Conservation (phyloP, 2,888 invertebrate genomes). For the Hypselothyrea guttata region DNA sequence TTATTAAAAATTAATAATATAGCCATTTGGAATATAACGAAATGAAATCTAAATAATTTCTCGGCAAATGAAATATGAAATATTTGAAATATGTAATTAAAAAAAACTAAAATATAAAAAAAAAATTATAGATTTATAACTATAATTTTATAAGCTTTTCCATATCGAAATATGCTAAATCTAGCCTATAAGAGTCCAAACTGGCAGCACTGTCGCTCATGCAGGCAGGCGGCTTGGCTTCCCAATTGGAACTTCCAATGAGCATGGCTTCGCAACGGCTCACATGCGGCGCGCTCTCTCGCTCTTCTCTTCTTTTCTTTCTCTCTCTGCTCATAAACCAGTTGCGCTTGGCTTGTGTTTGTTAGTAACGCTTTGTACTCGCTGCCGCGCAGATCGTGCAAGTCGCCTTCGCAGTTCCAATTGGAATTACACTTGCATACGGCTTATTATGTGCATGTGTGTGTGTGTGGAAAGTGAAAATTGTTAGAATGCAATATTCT, state of each 20-base stretch:
- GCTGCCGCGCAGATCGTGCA: slow-evolving; percentile 59
- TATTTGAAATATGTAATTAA: no score
- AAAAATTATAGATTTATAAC: no score
- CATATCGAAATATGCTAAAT: no score
- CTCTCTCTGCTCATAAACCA: slow-evolving; percentile 52
- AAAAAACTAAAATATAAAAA: no score
- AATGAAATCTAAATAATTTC: no score
- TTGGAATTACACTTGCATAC: slow-evolving; percentile 14
- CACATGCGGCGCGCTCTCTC: slow-evolving; percentile 1
- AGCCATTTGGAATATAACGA: no score
- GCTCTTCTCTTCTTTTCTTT: slow-evolving; percentile 10
- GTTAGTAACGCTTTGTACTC: slow-evolving; percentile 66
- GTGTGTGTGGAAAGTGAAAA: slow-evolving; percentile 64
- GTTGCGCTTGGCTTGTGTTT: slow-evolving; percentile 60
- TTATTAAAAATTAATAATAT: no score
- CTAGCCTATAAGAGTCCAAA: no score
- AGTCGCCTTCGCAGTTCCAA: slow-evolving; percentile 14
- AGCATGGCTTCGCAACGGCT: slow-evolving; percentile 16
- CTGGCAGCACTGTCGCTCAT: slow-evolving; percentile 2
- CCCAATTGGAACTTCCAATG: slow-evolving; percentile 7
- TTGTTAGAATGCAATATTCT: slow-evolving; percentile 36
- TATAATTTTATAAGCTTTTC: no score
- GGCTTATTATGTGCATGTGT: slow-evolving; percentile 45
- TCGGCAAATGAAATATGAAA: no score
- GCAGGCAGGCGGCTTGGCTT: no score